Percentiles rank a stretch among this genome's conserved stretches.
phyloP scores from a whole-genome alignment of 2,113 vertebrate genomes.

The Engraulis encrasicolus region DNA sequence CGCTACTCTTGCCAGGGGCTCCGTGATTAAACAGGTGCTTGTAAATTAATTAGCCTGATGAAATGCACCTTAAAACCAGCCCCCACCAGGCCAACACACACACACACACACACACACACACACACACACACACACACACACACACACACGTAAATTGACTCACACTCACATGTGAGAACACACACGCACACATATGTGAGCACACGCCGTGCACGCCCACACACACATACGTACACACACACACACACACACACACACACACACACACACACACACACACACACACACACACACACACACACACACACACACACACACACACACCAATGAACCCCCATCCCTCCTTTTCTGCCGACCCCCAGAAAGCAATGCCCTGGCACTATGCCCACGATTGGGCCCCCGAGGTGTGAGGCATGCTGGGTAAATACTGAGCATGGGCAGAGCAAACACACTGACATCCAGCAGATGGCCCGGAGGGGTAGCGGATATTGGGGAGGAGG shows the following conservation, averaged over 20 bases:
- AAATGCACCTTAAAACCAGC: conserved; percentile 86
- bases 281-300: no score
- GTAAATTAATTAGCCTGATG: conserved; percentile 91
- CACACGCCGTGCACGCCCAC: no score
- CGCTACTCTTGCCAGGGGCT: conserved; percentile 68
- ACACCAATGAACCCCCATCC: no score
- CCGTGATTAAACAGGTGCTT: conserved; percentile 88
- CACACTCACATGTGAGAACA: no score
- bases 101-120: conserved; percentile 66
- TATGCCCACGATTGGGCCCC: conserved; percentile 80
- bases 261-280: no score
- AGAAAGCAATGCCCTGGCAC: conserved; percentile 78
- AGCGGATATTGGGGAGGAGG: conserved; percentile 38
- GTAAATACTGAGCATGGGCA: conserved; percentile 96
- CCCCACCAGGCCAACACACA: conserved; percentile 67
- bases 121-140: background rate
- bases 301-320: no score
- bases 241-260: no score
- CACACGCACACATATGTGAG: no score
- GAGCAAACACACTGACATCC: conserved; percentile 82
- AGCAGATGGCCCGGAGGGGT: conserved; percentile 86
- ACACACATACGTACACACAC: no score
- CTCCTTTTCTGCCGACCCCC: no score
- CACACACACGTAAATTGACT: conserved; percentile 46
- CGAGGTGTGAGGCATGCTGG: conserved; percentile 85